Conservation (phyloP, 2,113 vertebrate species). For the Pachycephala philippinensis region DNA sequence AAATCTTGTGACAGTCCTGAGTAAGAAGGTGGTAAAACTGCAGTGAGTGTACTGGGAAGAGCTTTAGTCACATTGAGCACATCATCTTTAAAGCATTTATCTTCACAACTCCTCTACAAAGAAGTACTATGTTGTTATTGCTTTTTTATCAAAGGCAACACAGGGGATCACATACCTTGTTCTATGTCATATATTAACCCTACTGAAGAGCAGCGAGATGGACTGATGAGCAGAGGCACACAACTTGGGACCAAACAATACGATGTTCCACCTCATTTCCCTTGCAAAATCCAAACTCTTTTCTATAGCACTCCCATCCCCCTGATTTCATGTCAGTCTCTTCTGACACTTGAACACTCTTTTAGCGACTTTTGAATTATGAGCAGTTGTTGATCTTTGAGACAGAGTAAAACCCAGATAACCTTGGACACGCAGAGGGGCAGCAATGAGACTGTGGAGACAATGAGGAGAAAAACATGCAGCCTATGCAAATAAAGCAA, state of each 20-base stretch:
- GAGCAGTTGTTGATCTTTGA: not conserved
- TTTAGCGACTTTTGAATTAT: not conserved
- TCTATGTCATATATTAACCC: not conserved
- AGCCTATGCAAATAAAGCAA: not conserved
- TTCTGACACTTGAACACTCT: not conserved
- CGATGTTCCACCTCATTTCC: rapidly evolving
- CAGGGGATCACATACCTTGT: not conserved
- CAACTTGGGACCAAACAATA: not conserved
- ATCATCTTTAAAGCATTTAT: not conserved
- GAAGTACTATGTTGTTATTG: not conserved
- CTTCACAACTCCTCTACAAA: not conserved
- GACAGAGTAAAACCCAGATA: not conserved
- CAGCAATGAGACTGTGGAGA: not conserved
- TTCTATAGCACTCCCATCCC: not conserved
- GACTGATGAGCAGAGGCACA: not conserved
- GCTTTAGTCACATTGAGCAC: not conserved
- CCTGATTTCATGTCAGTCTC: not conserved
- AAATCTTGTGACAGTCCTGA: not conserved
- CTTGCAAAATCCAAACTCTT: not conserved
- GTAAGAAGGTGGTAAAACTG: not conserved
- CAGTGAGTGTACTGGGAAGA: not conserved
- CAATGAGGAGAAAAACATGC: not conserved
- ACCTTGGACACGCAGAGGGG: not conserved
- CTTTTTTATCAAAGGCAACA: not conserved
- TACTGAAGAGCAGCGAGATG: not conserved